Base-by-base conservation (phyloP, 2,888 invertebrate genomes). In the Parnassius orleans region DNA sequence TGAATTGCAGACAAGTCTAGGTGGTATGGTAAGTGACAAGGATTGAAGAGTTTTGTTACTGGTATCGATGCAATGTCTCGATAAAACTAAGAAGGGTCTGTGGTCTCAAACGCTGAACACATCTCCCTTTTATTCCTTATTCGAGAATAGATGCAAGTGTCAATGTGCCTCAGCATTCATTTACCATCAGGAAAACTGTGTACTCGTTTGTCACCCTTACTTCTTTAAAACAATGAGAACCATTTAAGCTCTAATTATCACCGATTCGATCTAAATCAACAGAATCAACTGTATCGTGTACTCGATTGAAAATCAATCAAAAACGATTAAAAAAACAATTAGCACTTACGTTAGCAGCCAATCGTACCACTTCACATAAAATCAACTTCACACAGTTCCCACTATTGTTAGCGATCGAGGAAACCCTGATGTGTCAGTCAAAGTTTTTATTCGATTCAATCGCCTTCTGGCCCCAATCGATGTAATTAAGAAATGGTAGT, bases 341-440 rank as follows among this genome's bases (percentile, higher is more conserved):
- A 54, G 52, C 42, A 42, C 46, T 46, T 60, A 52, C 60, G 56
- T 59, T 56, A 11, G 48, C 15, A 19, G 15, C 46, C 51, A 42
- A 44, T 9, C 55, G 58, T 59, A 63, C 48, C 50, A 63, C 63
- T 63, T 61, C 63, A 56, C 57, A 61, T 55, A 59, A 59, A 59
- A 63, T 61, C 64, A 57, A 50, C 66, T 68, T 66, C 63, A 58
- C 65, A 46, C 65, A 66, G 65, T 68, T 75, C 71, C 68, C 74
- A 73, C 72, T 70, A 73, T 74, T 75, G 72, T 75, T 67, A 64
- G 57, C 61, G 9, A 67, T 70, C 67, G 66, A 64, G 61, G 57
- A 63, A 74, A 73, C 76, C 72, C 72, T 73, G 75, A 73, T 67
- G 68, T 74, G 76, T 78, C 79, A 74, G 68, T 78, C 75, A 73